Conservation (phyloP, 1,140 invertebrate genomes). For the Cheumatopsyche charites region DNA sequence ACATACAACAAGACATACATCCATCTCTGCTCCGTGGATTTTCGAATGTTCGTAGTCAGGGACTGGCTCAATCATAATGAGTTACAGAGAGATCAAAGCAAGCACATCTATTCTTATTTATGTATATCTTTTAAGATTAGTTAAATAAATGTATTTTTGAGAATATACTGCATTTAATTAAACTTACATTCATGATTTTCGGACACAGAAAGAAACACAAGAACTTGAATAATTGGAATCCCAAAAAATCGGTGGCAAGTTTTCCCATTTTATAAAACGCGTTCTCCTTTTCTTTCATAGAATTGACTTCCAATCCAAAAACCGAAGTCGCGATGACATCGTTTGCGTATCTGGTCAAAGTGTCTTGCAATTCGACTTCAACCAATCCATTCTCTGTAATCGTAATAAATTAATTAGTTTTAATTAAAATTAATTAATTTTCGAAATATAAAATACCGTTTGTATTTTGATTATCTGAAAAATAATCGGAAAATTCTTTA, state of each 20-base stretch:
- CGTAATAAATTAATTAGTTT: not conserved
- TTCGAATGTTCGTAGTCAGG: too few relatives aligned
- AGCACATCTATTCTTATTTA: too few relatives aligned
- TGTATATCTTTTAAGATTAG: too few relatives aligned
- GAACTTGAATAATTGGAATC: conserved; percentile 50
- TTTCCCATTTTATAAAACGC: conserved; percentile 58
- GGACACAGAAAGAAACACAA: conserved; percentile 34
- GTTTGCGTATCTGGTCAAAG: conserved; percentile 55
- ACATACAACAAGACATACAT: too few relatives aligned
- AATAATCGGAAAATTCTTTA: not conserved
- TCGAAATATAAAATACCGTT: not conserved
- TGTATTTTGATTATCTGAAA: not conserved
- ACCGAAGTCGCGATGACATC: conserved; percentile 62
- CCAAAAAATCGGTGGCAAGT: conserved; percentile 51
- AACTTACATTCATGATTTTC: conserved; percentile 26
- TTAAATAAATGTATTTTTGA: not conserved
- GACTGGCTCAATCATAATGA: too few relatives aligned
- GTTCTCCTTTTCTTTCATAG: conserved; percentile 56
- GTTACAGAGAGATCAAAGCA: too few relatives aligned
- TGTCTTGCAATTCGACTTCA: conserved; percentile 54
- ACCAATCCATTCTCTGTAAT: not conserved
- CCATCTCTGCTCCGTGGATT: too few relatives aligned
- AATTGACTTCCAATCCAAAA: conserved; percentile 60
- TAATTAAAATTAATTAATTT: not conserved
- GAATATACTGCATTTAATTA: not conserved